Percentiles rank a stretch among this genome's conserved stretches.
These are phyloP conservation scores for Patella ulyssiponensis DNA, from an alignment of 2,888 invertebrate species.

Conservation along the genomic window DNA sequence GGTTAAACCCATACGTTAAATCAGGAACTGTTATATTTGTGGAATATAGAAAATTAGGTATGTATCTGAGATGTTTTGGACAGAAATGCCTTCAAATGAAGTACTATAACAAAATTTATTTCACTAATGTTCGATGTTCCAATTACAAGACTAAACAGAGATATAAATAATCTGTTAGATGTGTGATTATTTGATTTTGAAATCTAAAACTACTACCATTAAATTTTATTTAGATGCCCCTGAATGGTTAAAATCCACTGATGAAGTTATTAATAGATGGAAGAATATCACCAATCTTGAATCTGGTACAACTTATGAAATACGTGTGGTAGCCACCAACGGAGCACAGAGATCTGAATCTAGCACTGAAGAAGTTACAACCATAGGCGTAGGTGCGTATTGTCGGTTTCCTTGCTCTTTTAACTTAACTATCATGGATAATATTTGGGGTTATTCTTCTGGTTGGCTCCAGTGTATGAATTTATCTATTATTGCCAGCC, in stretches of 20 bases:
- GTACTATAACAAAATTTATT: too few species aligned
- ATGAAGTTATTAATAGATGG: constrained; percentile 68
- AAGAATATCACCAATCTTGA: constrained; percentile 82
- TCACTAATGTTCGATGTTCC: too few species aligned
- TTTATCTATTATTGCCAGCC: too few species aligned
- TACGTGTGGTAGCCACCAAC: constrained; percentile 94
- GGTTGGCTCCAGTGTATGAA: too few species aligned
- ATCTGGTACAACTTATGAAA: constrained; percentile 88
- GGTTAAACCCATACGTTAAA: constrained; percentile 47
- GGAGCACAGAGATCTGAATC: constrained; percentile 74
- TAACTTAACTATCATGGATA: too few species aligned
- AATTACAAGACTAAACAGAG: too few species aligned
- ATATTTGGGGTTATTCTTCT: too few species aligned
- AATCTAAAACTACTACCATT: not conserved
- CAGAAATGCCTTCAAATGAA: too few species aligned
- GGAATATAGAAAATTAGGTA: constrained; percentile 78
- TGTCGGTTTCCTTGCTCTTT: not conserved
- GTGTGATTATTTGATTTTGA: too few species aligned
- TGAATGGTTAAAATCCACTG: constrained; percentile 79
- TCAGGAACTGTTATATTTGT: constrained; percentile 76
- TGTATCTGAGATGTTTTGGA: constrained; percentile 12
- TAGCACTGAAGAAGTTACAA: constrained; percentile 50
- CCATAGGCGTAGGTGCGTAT: constrained; percentile 57
- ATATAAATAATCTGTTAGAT: too few species aligned
- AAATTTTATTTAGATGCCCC: constrained; percentile 78